These are phyloP conservation scores for Heliconius aoede DNA, from an alignment of 2,888 invertebrate genomes.

Conservation along the genomic window DNA sequence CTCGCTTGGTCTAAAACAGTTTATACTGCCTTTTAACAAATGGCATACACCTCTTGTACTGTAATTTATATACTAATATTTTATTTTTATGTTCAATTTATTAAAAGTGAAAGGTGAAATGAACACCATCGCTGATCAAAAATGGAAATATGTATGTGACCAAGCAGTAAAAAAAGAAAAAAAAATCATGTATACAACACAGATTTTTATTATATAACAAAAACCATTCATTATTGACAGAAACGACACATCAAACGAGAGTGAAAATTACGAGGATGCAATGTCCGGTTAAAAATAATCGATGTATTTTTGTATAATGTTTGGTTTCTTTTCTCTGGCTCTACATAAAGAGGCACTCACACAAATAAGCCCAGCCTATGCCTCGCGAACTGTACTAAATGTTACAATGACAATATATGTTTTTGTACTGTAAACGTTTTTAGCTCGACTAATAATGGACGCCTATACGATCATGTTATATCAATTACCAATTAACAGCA, in stretches of 20 bases:
- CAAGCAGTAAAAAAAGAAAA: too few relatives aligned
- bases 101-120: too few relatives aligned
- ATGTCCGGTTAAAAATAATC: not conserved
- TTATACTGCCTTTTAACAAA: too few relatives aligned
- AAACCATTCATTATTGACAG: not conserved
- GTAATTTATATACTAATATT: too few relatives aligned
- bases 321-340: not conserved
- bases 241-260: not conserved
- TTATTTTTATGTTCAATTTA: too few relatives aligned
- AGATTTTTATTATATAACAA: too few relatives aligned
- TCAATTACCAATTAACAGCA: not conserved
- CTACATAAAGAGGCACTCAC: not conserved
- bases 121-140: too few relatives aligned
- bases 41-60: not conserved
- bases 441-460: conserved; percentile 55
- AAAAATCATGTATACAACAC: too few relatives aligned
- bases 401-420: conserved; percentile 65
- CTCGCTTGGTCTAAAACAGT: not conserved
- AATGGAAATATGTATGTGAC: too few relatives aligned
- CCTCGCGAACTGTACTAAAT: conserved; percentile 45
- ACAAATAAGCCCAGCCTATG: conserved; percentile 1
- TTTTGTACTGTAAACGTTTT: conserved; percentile 61
- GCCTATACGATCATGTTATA: conserved; percentile 58
- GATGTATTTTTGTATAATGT: not conserved
- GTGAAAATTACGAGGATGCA: too few relatives aligned